Evolutionary conservation across 1,140 invertebrate genomes (phyloP).

Genomic region (Trachymyrmex cornetzi): DNA sequence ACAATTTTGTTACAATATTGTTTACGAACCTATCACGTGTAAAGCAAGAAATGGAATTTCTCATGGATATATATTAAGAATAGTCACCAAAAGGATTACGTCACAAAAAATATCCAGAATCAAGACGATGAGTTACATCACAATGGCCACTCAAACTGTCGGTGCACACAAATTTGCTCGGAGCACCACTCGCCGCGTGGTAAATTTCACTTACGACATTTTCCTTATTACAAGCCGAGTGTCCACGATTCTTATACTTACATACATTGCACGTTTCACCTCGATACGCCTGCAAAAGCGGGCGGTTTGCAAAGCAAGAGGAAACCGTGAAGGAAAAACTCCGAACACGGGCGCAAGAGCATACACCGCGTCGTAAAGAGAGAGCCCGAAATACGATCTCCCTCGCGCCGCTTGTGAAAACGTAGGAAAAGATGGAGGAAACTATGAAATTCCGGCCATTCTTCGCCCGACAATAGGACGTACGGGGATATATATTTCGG

Average conservation of each 20-base stretch:
- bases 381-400: conserved; percentile 79
- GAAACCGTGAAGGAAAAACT: conserved; percentile 27
- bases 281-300: neutral
- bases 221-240: conserved; percentile 4
- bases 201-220: conserved; percentile 6
- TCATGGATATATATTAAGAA: neutral
- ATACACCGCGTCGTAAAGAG: conserved; percentile 37
- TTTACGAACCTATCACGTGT: neutral
- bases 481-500: conserved; percentile 73
- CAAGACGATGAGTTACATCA: neutral
- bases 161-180: neutral
- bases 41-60: neutral
- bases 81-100: too few relatives aligned
- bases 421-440: conserved; percentile 79
- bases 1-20: neutral
- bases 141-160: neutral
- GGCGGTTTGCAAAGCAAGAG: conserved; percentile 3
- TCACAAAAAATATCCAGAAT: neutral
- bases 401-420: conserved; percentile 64
- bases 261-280: neutral
- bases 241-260: neutral
- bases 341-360: neutral
- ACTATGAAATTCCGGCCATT: conserved; percentile 82
- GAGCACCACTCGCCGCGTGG: conserved; percentile 12
- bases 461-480: conserved; percentile 80